These are phyloP conservation scores for Platycheirus albimanus DNA, from an alignment of 2,888 invertebrate genomes.

Conservation along the genomic window DNA sequence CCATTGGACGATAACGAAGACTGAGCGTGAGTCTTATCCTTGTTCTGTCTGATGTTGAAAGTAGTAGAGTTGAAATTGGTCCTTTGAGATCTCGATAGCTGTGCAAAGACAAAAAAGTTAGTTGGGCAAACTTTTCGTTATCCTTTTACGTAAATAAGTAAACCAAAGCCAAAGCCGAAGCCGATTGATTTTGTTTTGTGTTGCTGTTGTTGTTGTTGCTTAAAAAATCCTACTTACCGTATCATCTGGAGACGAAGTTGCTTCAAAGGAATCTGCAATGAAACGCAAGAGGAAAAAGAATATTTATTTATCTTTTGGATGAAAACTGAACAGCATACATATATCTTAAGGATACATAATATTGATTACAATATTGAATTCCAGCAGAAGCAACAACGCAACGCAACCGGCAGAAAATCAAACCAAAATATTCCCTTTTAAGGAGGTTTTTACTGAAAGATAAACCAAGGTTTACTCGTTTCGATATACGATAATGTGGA, in stretches of 20 bases:
- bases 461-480: constrained; percentile 11
- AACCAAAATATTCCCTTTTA: constrained; percentile 23
- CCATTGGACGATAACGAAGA: constrained; percentile 75
- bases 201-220: constrained; percentile 12
- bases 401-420: neutral
- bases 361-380: constrained; percentile 59
- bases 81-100: constrained; percentile 80
- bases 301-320: constrained; percentile 36
- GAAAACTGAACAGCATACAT: neutral
- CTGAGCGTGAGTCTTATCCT: constrained; percentile 38
- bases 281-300: constrained; percentile 12
- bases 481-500: neutral
- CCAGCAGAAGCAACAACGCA: neutral
- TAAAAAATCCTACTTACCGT: constrained; percentile 63
- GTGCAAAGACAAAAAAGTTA: constrained; percentile 69
- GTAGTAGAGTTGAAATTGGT: constrained; percentile 78
- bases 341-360: neutral
- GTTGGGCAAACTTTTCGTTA: constrained; percentile 61
- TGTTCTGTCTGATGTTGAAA: constrained; percentile 69
- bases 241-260: constrained; percentile 57
- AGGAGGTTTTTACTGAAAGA: constrained; percentile 13
- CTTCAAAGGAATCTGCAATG: constrained; percentile 69
- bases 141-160: constrained; percentile 28
- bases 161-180: no score
- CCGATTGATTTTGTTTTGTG: constrained; percentile 22